Evolutionary conservation across 1,140 invertebrate species (phyloP), one percentile per base, ranked within the genome.

Genomic region (Hycleus cichorii): DNA sequence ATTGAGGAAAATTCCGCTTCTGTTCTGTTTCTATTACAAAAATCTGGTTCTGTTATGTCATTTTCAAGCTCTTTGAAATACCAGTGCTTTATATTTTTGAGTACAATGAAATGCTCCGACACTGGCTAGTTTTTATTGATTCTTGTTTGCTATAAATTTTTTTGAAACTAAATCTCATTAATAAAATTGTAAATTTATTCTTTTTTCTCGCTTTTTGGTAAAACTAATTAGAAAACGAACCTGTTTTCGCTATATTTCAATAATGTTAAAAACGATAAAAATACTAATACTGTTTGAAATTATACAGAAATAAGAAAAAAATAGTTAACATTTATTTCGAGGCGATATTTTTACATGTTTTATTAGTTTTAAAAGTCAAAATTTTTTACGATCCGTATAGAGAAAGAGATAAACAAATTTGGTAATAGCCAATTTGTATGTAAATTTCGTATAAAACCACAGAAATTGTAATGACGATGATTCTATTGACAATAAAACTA

Each of bases 351-450:
- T 53, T 25, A 46, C 27, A 32, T 53, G 42, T 53, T 53, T 53
- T 52, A 52, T 52, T 45, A 32, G 51, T 53, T 45, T 53, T 53
- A 53, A 53, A 46, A 53, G 51, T 43, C 39, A 44, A 44, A 52
- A 52, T 40, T 7, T 52, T 50, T 43, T 52, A 52, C 18, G 50
- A 43, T 26, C 9, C 11, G 32, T 39, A 39, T 49, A 38, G 26
- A 32, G 32, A 32, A 4, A 38, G 48, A 49, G 27, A 40, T 53
- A 40, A 53, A 53, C 51, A 26, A 38, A 53, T 53, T 53, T 53
- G 51, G 51, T 53, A 53, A 53, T 32, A 32, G 25, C 51, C 51
- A 53, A 53, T 53, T 53, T 53, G 51, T 53, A 53, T 53, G 51
- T 53, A 53, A 53, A 53, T 53, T 45, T 11, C 5, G 38, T 45